Base-by-base conservation (phyloP, 2,888 invertebrate genomes). In the Drosophila mimetica region DNA sequence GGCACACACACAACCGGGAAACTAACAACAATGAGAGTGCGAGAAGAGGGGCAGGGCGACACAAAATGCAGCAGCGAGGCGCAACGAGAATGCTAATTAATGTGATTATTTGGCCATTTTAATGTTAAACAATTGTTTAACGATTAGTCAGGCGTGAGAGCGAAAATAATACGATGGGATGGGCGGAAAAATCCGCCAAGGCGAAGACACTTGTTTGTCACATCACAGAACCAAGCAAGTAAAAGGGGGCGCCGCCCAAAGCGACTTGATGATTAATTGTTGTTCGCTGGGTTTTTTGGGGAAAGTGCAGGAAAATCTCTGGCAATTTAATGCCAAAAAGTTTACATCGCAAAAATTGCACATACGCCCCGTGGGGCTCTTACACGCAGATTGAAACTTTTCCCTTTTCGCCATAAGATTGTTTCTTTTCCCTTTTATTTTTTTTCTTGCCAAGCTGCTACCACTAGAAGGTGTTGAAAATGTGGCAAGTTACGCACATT, bases 111-210 rank as follows among this genome's bases (percentile, higher is more conserved):
- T 72, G 79, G 78, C 76, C 73, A 64, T 79, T 86, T 75, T 67
- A 77, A 79, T 88, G 88, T 86, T 78, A 74, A 83, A 88, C 89
- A 88, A 88, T 89, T 80, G 89, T 79, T 88, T 78, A 80, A 77
- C 74, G 81, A 86, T 89, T 89, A 88, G 77, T 89, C 75, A 84
- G 76, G 74, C 85, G 78, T 75, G 75, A 80, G 58, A 39, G 51
- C 44, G 11, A 48, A 60, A 44, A 37, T 30, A 41, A 28, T 32
- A 30, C 8, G 28, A 28, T 16, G n/a, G 30, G 11, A 2, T 7
- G 13, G 16, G 37, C 8, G 22, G 11, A n/a, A 20, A 25, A 14
- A 30, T 32, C 34, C 5, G n/a, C 39, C 36, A 36, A 28, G 48
- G 34, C 61, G 60, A 71, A 59, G 60, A 73, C 73, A 73, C 54